Conservation (phyloP, 2,888 invertebrate genomes). For the Sphaerophoria rueppellii region DNA sequence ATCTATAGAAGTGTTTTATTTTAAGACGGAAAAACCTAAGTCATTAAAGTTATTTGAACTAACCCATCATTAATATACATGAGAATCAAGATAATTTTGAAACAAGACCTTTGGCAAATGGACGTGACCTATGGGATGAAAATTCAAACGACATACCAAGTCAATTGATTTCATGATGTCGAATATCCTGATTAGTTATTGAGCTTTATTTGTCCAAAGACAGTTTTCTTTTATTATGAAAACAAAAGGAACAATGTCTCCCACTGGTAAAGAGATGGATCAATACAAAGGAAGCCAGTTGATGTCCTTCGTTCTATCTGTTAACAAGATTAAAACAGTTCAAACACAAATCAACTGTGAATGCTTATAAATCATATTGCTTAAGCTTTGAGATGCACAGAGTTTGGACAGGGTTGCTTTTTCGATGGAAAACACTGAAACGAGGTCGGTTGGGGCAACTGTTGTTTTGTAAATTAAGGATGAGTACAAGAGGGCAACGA, state of each 20-base stretch:
- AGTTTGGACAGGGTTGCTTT: background rate
- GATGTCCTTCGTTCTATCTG: conserved; percentile 30
- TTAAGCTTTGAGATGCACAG: conserved; percentile 27
- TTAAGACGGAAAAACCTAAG: no score
- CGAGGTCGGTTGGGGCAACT: background rate
- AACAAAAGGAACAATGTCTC: background rate
- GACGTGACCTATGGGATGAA: conserved; percentile 3
- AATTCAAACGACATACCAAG: conserved; percentile 22
- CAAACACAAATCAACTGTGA: conserved; percentile 70
- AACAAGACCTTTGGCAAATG: background rate
- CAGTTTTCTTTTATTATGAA: conserved; percentile 1
- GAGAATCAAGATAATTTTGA: conserved; percentile 28
- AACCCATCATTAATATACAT: background rate
- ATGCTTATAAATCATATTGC: conserved; percentile 69
- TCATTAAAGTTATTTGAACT: background rate
- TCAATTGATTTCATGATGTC: conserved; percentile 12
- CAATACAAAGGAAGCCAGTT: conserved; percentile 22
- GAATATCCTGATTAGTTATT: conserved; percentile 37
- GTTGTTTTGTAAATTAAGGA: conserved; percentile 62
- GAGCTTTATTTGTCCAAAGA: background rate
- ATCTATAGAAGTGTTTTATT: no score
- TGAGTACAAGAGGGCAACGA: conserved; percentile 57
- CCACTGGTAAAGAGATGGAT: conserved; percentile 5
- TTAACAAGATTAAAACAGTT: conserved; percentile 61
- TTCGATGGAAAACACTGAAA: no score